Evolutionary conservation across 2,113 vertebrate genomes (phyloP).

Genomic region (Bettongia penicillata): DNA sequence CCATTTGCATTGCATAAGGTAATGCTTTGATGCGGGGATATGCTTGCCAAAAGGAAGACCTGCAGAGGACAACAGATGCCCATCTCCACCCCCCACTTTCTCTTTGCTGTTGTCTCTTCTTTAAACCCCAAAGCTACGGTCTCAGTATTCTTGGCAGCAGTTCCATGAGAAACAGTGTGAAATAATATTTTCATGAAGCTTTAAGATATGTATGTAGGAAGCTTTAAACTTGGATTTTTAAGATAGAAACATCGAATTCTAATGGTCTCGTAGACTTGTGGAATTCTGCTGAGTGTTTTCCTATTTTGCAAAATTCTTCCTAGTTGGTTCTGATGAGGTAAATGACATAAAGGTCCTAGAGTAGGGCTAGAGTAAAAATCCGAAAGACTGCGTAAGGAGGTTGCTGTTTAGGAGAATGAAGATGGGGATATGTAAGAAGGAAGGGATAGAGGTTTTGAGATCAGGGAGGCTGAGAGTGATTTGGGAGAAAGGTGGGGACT

Average conservation of each 20-base stretch:
- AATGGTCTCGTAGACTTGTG: not conserved
- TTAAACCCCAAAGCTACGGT: not conserved
- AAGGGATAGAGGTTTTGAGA: not conserved
- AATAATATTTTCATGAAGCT: not conserved
- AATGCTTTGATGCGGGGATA: slow-evolving; percentile 43
- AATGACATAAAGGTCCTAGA: not conserved
- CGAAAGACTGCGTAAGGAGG: not conserved
- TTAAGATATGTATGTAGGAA: not conserved
- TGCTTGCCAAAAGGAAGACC: slow-evolving; percentile 50
- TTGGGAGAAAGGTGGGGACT: not conserved
- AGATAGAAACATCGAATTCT: rapidly evolving
- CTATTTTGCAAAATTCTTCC: not conserved
- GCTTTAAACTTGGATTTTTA: not conserved
- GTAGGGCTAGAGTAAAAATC: not conserved
- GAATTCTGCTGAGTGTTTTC: not conserved
- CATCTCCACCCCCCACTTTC: not conserved
- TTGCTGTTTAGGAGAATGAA: not conserved
- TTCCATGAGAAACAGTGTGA: not conserved
- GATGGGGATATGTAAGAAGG: not conserved
- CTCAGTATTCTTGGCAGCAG: slow-evolving; percentile 3
- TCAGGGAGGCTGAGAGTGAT: not conserved
- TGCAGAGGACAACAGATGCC: slow-evolving; percentile 48
- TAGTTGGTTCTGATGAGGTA: not conserved
- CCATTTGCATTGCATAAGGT: slow-evolving; percentile 69
- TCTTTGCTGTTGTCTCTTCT: not conserved